Conservation (phyloP, 2,888 invertebrate species). For the Tridacna gigas region DNA sequence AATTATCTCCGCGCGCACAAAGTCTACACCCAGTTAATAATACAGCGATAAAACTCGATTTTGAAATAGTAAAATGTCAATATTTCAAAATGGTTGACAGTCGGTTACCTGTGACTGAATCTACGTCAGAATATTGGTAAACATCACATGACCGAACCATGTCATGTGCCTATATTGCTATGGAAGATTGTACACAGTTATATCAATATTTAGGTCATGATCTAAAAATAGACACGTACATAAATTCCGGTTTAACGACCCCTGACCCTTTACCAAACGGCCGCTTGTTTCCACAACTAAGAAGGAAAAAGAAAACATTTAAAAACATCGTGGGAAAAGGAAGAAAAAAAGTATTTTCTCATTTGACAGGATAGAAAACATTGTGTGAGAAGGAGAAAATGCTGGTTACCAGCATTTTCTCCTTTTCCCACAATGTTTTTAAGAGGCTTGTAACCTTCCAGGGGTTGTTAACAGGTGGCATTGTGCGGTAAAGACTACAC, state of each 20-base stretch:
- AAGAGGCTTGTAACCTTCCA: too few relatives aligned
- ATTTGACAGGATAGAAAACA: too few relatives aligned
- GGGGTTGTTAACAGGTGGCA: too few relatives aligned
- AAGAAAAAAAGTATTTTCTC: too few relatives aligned
- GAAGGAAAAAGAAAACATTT: too few relatives aligned
- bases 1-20: background rate
- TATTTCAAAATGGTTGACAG: constrained; percentile 40
- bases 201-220: constrained; percentile 7
- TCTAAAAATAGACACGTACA: constrained; percentile 12
- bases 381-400: too few relatives aligned
- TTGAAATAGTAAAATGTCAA: constrained; percentile 20
- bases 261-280: too few relatives aligned
- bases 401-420: too few relatives aligned
- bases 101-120: background rate
- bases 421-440: too few relatives aligned
- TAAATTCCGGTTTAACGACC: constrained; percentile 6
- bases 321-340: too few relatives aligned
- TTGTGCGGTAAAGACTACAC: too few relatives aligned
- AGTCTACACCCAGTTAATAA: background rate
- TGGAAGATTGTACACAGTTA: constrained; percentile 17
- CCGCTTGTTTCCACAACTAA: too few relatives aligned
- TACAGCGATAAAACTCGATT: constrained; percentile 7
- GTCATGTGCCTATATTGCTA: constrained; percentile 36
- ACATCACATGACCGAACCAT: constrained; percentile 34
- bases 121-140: constrained; percentile 32